Evolutionary conservation across 2,797 vertebrate species (phyloP).

Genomic region (Rhinichthys osculus): DNA sequence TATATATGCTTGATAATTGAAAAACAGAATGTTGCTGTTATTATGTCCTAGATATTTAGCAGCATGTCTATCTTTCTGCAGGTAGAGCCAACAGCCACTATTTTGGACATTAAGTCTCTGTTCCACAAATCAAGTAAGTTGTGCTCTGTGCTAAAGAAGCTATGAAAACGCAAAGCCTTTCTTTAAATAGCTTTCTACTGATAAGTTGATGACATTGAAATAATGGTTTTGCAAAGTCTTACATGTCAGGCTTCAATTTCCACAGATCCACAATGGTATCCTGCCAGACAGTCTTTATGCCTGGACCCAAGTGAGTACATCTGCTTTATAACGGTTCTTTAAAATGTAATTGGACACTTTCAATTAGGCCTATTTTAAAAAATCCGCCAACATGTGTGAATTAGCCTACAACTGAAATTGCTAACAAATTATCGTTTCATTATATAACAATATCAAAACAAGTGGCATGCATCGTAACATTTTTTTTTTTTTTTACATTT

Average conservation of each 20-base stretch:
- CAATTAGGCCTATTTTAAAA: neutral
- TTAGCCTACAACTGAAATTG: neutral
- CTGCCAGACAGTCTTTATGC: constrained; percentile 91
- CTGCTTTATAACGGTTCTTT: neutral
- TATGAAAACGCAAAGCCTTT: constrained; percentile 7
- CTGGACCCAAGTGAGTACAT: constrained; percentile 89
- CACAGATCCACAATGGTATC: constrained; percentile 93
- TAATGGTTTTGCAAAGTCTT: constrained; percentile 9
- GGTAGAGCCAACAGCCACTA: constrained; percentile 93
- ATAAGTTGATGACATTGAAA: constrained; percentile 33
- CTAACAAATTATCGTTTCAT: neutral
- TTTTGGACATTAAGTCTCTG: constrained; percentile 92
- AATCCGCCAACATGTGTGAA: neutral
- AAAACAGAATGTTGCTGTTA: neutral
- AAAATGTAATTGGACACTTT: neutral
- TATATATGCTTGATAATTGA: no score
- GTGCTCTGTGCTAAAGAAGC: neutral
- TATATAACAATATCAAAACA: neutral
- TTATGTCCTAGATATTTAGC: neutral
- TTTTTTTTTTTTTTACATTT: neutral
- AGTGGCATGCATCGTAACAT: neutral
- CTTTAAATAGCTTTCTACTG: constrained; percentile 26
- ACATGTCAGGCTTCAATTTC: constrained; percentile 47
- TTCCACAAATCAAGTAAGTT: constrained; percentile 92
- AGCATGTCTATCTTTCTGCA: constrained; percentile 61